A percentile compares a stretch with the other conserved stretches of the same genome.
phyloP scores from a whole-genome alignment of 1,140 invertebrate genomes.

The Hyphantria cunea region DNA sequence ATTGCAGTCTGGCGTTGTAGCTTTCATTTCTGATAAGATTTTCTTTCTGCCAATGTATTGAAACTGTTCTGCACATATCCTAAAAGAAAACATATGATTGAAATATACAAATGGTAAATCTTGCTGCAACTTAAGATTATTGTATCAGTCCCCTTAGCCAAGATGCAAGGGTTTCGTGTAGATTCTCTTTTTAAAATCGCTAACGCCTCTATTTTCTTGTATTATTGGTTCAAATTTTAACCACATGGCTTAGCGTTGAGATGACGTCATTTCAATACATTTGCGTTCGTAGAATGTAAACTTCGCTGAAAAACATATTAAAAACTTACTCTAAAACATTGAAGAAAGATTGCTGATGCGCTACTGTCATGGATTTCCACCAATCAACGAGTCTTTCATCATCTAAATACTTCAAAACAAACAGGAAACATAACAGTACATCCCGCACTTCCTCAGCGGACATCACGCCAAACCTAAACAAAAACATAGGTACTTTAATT shows the following conservation, averaged over 20 bases:
- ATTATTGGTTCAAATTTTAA: no score
- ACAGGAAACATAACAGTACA: conserved; percentile 94
- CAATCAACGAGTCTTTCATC: conserved; percentile 94
- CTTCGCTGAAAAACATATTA: no score
- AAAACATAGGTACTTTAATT: conserved; percentile 29
- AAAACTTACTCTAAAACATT: conserved; percentile 89
- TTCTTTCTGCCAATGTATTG: conserved; percentile 93
- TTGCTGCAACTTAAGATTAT: no score
- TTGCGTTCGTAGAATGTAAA: no score
- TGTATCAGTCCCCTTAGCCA: no score
- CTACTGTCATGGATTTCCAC: conserved; percentile 92
- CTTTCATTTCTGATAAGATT: conserved; percentile 80
- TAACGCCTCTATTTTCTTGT: no score
- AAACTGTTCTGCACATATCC: conserved; percentile 93
- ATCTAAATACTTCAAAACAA: conserved; percentile 94
- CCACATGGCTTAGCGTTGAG: no score
- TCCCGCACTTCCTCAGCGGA: conserved; percentile 90
- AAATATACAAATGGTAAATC: neutral
- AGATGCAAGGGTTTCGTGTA: no score
- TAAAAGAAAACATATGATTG: conserved; percentile 63
- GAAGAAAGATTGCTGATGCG: conserved; percentile 90
- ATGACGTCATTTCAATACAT: no score
- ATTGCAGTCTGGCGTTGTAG: conserved; percentile 71
- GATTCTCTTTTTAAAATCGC: no score
- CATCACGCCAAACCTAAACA: conserved; percentile 78